phyloP scores from a whole-genome alignment of 2,113 vertebrate genomes.

The Cyanocitta stelleri region DNA sequence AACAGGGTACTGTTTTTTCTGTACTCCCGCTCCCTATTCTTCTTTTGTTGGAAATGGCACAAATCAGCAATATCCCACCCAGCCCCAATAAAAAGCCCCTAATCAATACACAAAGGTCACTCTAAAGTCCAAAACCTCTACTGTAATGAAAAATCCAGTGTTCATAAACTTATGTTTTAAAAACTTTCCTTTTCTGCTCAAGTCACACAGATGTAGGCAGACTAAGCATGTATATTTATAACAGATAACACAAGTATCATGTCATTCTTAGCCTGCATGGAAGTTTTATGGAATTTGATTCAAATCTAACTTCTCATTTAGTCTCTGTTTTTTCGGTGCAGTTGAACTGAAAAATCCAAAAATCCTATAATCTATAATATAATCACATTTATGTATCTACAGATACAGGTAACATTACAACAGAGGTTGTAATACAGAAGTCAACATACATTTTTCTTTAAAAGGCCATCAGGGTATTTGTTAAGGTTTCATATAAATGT shows the following conservation, averaged over 20 bases:
- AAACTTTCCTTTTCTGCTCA: neutral
- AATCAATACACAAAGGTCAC: neutral
- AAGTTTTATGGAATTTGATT: neutral
- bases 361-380: neutral
- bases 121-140: neutral
- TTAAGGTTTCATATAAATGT: neutral
- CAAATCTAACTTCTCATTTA: neutral
- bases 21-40: neutral
- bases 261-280: neutral
- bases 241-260: neutral
- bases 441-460: neutral
- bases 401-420: neutral
- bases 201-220: neutral
- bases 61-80: neutral
- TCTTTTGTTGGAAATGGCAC: neutral
- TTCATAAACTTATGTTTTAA: neutral
- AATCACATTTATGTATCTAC: neutral
- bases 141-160: neutral
- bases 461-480: neutral
- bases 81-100: neutral
- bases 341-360: neutral
- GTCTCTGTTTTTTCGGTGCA: neutral
- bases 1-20: neutral
- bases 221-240: neutral
- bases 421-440: neutral